phyloP scores from a whole-genome alignment of 2,113 vertebrate genomes.

The Callipepla californica region DNA sequence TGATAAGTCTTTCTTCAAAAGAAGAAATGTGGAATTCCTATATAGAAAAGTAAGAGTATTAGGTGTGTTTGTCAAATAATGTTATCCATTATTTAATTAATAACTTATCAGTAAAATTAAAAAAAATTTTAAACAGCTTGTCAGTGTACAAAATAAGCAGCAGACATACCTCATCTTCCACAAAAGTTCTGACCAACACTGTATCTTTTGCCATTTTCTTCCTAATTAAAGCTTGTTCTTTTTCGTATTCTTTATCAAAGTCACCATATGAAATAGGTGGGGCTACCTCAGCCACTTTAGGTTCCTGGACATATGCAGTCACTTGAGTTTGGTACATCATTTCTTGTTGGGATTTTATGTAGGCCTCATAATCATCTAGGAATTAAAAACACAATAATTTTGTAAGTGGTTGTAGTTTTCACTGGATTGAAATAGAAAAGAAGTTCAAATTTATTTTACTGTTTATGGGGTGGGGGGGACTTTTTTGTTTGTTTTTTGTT shows the following conservation, averaged over 20 bases:
- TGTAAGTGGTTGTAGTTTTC: not conserved
- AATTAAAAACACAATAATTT: slow-evolving; percentile 26
- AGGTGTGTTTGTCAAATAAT: not conserved
- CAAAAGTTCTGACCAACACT: slow-evolving; percentile 85
- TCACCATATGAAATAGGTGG: slow-evolving; percentile 83
- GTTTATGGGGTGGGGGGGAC: not conserved
- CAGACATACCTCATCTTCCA: slow-evolving; percentile 88
- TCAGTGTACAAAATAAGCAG: not conserved
- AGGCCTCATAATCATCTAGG: slow-evolving; percentile 90
- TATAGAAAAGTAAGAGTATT: slow-evolving; percentile 13
- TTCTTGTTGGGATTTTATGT: slow-evolving; percentile 89
- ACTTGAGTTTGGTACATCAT: slow-evolving; percentile 88
- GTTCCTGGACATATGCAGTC: slow-evolving; percentile 87
- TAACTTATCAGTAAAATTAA: not conserved
- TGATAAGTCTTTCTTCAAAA: slow-evolving; percentile 96
- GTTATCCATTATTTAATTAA: no score
- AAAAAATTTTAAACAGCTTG: not conserved
- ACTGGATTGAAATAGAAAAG: not conserved
- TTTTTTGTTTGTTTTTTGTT: not conserved
- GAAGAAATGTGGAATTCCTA: slow-evolving; percentile 95
- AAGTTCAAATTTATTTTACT: not conserved
- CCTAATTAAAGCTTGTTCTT: slow-evolving; percentile 87
- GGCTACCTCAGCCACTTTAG: slow-evolving; percentile 84
- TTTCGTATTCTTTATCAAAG: slow-evolving; percentile 90
- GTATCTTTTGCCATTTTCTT: slow-evolving; percentile 90